Evolutionary conservation across 2,888 invertebrate species (phyloP), one percentile per base, ranked within the genome.

Genomic region (Nemotelus pantherinus): DNA sequence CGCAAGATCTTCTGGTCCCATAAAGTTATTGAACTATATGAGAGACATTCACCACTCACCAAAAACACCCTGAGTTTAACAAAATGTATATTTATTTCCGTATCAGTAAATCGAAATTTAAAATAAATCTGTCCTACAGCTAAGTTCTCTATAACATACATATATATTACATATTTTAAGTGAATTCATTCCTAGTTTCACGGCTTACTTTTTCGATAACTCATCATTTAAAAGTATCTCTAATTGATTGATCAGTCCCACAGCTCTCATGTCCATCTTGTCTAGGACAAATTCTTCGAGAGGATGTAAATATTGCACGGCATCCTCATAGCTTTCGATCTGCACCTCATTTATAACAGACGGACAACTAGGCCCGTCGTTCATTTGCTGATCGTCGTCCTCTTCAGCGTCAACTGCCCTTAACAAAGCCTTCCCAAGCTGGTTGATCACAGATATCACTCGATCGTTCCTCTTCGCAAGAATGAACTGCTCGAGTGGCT

Each of bases 271-370:
- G 64, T 86, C 85, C 10, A 85, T 83, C 72, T 82, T 81, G 7
- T 85, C 25, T 83, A 86, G 82, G 5, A 85, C 85, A 77, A 84
- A 86, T 58, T 85, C 84, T 77, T 85, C 85, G 9, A 86, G 75
- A 0, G 81, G 84, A 50, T 82, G 81, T 2, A 86, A 50, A 60
- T 83, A 82, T 45, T 83, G 83, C 67, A 86, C 78, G 0, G 84
- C 86, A 78, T 86, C 84, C n/a, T 78, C 80, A 77, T 84, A 85
- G 79, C 77, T 83, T 3, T 80, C 77, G 43, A 80, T 53, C 58
- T 41, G 47, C 0, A 76, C 58, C 45, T 72, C 72, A 45, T 72
- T 58, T 3, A 72, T 39, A 43, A 70, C 43, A 50, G 44, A 55
- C 9, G 70, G 70, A 7, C 4, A 5, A 58, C 47, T 25, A 3